Conservation (phyloP, 2,888 invertebrate genomes). For the Aporophyla lueneburgensis region DNA sequence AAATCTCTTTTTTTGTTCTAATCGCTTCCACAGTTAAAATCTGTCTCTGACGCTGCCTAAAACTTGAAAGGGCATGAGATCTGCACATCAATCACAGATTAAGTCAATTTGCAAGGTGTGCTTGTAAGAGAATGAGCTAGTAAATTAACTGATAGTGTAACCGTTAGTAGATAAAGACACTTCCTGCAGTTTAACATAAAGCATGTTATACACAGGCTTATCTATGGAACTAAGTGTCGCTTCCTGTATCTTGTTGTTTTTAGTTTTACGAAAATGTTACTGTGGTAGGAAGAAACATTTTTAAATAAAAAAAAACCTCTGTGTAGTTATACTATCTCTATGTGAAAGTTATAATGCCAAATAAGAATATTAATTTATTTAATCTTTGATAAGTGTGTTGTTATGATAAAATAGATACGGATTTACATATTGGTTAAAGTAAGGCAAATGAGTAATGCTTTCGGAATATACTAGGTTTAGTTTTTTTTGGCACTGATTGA, state of each 20-base stretch:
- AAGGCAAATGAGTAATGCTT: background rate
- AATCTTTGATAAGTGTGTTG: background rate
- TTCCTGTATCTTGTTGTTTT: conserved; percentile 27
- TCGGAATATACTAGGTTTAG: background rate
- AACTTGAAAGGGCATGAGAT: background rate
- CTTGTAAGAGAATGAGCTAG: no score
- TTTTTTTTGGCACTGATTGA: background rate
- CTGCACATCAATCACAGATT: background rate
- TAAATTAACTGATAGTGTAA: background rate
- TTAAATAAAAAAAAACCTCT: no score
- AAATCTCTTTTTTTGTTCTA: background rate
- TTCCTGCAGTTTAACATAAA: conserved; percentile 10
- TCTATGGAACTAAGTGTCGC: conserved; percentile 21
- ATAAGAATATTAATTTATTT: background rate
- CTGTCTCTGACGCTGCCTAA: background rate
- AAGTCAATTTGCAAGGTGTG: no score
- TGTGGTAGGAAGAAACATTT: background rate
- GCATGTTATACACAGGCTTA: conserved; percentile 12
- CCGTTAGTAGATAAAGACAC: conserved; percentile 3
- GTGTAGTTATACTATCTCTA: background rate
- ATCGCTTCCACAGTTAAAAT: background rate
- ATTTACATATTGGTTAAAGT: background rate
- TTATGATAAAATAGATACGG: background rate
- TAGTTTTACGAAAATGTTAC: background rate
- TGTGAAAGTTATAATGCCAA: background rate